Evolutionary conservation across 2,797 vertebrate species (phyloP).

Genomic region (Lepilemur ruficaudatus): DNA sequence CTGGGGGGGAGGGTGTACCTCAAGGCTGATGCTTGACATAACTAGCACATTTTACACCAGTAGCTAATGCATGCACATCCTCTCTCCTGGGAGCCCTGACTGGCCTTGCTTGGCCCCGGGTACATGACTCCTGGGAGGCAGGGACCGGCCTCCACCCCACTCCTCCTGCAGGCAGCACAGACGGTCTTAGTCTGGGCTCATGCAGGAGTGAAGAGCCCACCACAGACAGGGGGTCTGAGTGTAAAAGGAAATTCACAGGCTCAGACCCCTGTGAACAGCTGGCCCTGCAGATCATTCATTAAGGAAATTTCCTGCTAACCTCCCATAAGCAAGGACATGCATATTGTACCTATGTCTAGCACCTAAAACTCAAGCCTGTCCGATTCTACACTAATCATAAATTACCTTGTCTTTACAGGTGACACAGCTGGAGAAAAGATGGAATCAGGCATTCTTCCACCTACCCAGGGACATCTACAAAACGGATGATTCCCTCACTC

Average conservation of each 20-base stretch:
- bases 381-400: not conserved
- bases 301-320: not conserved
- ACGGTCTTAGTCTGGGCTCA: not conserved
- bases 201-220: not conserved
- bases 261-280: not conserved
- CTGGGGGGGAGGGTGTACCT: not conserved
- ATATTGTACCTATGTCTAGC: not conserved
- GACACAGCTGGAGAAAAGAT: not conserved
- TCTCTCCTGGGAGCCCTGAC: too few species aligned
- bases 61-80: not conserved
- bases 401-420: not conserved
- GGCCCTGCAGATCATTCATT: not conserved
- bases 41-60: not conserved
- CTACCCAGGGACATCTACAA: not conserved
- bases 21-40: not conserved
- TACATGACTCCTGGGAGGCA: not conserved
- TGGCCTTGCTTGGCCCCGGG: not conserved
- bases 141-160: not conserved
- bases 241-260: not conserved
- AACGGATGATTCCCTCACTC: not conserved
- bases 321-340: not conserved
- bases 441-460: not conserved
- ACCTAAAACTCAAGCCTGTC: not conserved
- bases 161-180: not conserved
- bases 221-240: fast-evolving